Conservation (phyloP, 2,113 vertebrate species). For the Gymnogyps californianus region DNA sequence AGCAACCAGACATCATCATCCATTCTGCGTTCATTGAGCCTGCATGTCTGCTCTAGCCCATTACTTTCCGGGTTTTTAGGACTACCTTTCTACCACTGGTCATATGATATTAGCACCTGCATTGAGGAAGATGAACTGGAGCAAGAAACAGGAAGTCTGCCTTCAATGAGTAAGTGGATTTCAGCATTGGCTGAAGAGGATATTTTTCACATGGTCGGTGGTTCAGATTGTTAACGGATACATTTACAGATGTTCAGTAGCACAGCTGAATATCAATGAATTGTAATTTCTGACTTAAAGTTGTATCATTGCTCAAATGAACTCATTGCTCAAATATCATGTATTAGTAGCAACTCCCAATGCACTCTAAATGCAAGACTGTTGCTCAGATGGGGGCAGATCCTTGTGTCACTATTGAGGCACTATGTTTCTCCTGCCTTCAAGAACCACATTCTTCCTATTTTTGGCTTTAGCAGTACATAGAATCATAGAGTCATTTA, state of each 20-base stretch:
- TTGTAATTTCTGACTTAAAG: neutral
- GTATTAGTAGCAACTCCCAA: neutral
- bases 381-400: neutral
- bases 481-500: neutral
- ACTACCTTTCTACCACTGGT: conserved; percentile 73
- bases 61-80: conserved; percentile 31
- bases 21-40: conserved; percentile 70
- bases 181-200: neutral
- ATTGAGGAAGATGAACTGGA: conserved; percentile 83
- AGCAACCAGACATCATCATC: conserved; percentile 82
- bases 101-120: conserved; percentile 66
- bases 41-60: conserved; percentile 69
- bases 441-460: neutral
- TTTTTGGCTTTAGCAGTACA: neutral
- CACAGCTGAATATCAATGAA: neutral
- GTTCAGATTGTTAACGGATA: neutral
- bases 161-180: conserved; percentile 73
- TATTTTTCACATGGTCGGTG: neutral
- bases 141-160: conserved; percentile 71
- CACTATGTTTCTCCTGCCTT: neutral
- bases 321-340: neutral
- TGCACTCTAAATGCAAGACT: neutral
- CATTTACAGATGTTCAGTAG: neutral
- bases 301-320: neutral
- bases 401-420: neutral